Percentiles rank a stretch among this genome's conserved stretches.
These are phyloP conservation scores for Paracentrotus lividus DNA, from an alignment of 53 echinoderm and acorn worm species.

Conservation along the genomic window DNA sequence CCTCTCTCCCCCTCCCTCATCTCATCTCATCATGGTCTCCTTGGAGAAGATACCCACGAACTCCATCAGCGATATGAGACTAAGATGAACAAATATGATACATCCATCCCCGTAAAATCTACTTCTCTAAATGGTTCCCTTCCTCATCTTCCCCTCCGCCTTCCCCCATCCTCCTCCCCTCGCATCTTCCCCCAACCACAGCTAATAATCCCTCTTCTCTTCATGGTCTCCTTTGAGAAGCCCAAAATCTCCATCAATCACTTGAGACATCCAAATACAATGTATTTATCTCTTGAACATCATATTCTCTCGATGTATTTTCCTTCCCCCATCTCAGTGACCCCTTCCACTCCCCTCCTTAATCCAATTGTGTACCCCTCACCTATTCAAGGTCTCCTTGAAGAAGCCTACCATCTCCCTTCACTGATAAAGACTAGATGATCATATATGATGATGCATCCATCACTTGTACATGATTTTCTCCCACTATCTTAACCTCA, in stretches of 20 bases:
- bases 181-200: neutral
- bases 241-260: neutral
- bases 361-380: neutral
- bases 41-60: neutral
- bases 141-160: no score
- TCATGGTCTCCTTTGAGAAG: slow-evolving; percentile 16
- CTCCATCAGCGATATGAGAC: neutral
- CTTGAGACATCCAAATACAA: no score
- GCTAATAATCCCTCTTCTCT: slow-evolving; percentile 65
- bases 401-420: neutral
- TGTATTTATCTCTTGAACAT: no score
- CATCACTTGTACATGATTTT: no score
- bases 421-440: no score
- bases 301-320: no score
- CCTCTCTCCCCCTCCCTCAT: neutral
- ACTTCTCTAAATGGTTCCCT: no score
- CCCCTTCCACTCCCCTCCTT: neutral
- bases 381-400: neutral
- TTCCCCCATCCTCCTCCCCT: neutral
- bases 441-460: no score
- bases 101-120: no score
- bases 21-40: slow-evolving; percentile 76
- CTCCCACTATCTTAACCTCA: no score
- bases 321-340: no score
- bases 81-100: no score